phyloP scores from a whole-genome alignment of 2,888 invertebrate species.

The Prosapia bicincta region DNA sequence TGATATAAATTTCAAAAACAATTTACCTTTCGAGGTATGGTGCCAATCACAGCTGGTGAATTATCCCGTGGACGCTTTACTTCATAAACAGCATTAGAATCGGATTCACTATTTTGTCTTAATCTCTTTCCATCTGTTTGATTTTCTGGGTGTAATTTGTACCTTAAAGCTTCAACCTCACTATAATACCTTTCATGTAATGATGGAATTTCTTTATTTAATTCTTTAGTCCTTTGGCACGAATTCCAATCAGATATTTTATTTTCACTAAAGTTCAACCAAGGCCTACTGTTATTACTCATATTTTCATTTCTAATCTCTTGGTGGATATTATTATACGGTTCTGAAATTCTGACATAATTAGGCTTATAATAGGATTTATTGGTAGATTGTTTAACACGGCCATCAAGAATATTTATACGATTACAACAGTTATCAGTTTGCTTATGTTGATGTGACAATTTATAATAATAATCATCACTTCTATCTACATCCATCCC shows the following conservation, averaged over 20 bases:
- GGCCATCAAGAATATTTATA: background rate
- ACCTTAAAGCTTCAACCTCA: conserved; percentile 39
- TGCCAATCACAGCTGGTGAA: background rate
- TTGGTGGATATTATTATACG: background rate
- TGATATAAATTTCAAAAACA: background rate
- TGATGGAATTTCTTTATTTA: conserved; percentile 16
- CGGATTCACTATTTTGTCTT: conserved; percentile 13
- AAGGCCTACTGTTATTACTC: background rate
- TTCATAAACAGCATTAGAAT: conserved; percentile 2
- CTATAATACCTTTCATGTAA: conserved; percentile 38
- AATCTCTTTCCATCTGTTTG: conserved; percentile 21
- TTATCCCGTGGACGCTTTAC: conserved; percentile 18
- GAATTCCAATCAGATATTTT: background rate
- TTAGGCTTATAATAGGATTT: background rate
- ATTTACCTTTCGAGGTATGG: conserved; percentile 12
- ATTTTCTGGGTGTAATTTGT: conserved; percentile 35
- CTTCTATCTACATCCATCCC: conserved; percentile 23
- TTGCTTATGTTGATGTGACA: conserved; percentile 7
- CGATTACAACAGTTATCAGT: background rate
- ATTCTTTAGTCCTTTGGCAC: conserved; percentile 12
- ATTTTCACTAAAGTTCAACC: conserved; percentile 17
- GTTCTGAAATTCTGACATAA: background rate
- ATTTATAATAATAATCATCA: conserved; percentile 15
- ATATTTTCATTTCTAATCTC: conserved; percentile 4
- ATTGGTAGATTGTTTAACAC: background rate